Evolutionary conservation across 92 coral and sea anemone species (phyloP).

Genomic region (Heliopora coerulea): DNA sequence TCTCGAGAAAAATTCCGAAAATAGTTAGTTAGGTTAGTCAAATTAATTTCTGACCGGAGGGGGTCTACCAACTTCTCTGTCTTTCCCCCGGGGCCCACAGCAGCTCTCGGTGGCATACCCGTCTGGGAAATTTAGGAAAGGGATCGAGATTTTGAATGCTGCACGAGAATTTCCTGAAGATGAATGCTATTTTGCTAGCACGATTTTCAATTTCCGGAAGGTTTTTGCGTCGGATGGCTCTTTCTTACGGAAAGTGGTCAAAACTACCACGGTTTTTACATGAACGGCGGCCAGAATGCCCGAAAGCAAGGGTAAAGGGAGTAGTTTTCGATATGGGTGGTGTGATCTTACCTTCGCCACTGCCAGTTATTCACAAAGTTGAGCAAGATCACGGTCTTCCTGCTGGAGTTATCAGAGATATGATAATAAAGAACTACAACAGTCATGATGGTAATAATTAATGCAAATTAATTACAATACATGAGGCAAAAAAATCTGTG

Average conservation of each 20-base stretch:
- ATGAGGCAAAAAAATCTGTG: no score
- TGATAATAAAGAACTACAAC: conserved; percentile 8
- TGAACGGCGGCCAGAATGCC: background rate
- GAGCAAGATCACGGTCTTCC: conserved; percentile 72
- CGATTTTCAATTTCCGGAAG: background rate
- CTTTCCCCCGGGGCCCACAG: no score
- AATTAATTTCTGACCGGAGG: no score
- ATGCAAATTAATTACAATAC: background rate
- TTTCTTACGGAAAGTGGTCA: background rate
- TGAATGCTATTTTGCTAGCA: background rate
- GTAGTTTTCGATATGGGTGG: conserved; percentile 99
- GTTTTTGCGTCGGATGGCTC: background rate
- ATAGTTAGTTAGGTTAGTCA: no score
- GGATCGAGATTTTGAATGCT: no score
- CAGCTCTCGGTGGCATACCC: no score
- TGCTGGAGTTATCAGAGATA: conserved; percentile 63
- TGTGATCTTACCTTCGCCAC: conserved; percentile 84
- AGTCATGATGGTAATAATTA: conserved; percentile 6
- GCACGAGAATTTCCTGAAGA: background rate
- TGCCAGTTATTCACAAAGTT: conserved; percentile 55
- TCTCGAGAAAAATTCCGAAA: no score
- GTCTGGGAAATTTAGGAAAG: no score
- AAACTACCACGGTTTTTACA: background rate
- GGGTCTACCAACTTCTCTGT: no score
- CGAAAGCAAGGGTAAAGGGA: conserved; percentile 49